phyloP scores from a whole-genome alignment of 2,113 vertebrate genomes.

The Cyanocitta stelleri region DNA sequence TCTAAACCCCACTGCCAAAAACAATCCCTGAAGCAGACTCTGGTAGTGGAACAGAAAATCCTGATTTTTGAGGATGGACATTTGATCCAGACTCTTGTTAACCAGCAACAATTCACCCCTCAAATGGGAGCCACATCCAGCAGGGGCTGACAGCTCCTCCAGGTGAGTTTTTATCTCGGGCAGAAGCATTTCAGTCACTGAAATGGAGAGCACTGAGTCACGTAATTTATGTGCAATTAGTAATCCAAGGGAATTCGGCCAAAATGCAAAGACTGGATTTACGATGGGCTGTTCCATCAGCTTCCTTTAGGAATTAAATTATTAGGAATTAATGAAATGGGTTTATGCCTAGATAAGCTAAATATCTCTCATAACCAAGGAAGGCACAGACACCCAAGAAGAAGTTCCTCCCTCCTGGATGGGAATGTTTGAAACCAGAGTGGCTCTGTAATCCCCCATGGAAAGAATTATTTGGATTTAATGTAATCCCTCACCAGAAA shows the following conservation, averaged over 20 bases:
- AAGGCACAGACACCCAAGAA: neutral
- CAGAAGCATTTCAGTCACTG: neutral
- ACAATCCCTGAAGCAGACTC: neutral
- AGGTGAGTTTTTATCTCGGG: neutral
- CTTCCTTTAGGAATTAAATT: neutral
- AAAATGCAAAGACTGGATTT: neutral
- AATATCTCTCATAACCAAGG: neutral
- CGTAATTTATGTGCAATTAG: neutral
- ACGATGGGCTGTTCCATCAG: neutral
- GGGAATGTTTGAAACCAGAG: neutral
- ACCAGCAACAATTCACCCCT: neutral
- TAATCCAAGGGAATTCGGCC: neutral
- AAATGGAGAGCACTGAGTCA: neutral
- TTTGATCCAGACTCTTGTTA: neutral
- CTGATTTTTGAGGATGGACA: neutral
- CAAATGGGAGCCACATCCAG: neutral
- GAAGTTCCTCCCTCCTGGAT: neutral
- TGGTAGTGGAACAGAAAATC: neutral
- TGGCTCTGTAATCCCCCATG: neutral
- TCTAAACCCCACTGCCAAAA: neutral
- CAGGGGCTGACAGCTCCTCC: neutral
- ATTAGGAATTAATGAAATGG: neutral
- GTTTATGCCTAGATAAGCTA: neutral
- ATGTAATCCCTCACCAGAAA: conserved; percentile 39
- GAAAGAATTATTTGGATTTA: conserved; percentile 37